These are phyloP conservation scores for Chrosomus eos DNA, from an alignment of 2,797 vertebrate genomes.

Conservation along the genomic window DNA sequence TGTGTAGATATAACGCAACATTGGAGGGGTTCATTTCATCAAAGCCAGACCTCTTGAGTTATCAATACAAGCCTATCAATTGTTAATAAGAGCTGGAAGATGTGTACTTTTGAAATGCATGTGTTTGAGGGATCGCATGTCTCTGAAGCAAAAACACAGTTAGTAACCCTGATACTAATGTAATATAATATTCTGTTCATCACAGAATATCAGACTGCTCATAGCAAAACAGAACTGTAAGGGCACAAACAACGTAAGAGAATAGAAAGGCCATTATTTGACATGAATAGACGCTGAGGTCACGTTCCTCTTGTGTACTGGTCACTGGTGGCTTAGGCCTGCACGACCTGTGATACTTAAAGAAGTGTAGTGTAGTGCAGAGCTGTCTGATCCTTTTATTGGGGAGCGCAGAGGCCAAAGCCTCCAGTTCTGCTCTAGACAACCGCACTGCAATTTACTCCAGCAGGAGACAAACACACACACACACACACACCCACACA, in stretches of 20 bases:
- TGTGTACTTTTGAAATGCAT: constrained; percentile 11
- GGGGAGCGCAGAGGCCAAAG: constrained; percentile 15
- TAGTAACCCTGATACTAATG: not conserved
- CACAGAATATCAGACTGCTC: not conserved
- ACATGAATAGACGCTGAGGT: constrained; percentile 62
- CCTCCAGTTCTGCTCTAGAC: constrained; percentile 28
- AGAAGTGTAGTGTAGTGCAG: constrained; percentile 30
- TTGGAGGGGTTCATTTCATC: constrained; percentile 5
- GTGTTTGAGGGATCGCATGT: not conserved
- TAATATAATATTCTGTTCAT: constrained; percentile 1
- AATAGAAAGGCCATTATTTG: constrained; percentile 34
- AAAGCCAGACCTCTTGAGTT: not conserved
- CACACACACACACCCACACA: constrained; percentile 44
- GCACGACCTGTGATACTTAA: not conserved
- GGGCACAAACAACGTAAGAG: constrained; percentile 13
- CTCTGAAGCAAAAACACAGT: not conserved
- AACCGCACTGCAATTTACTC: constrained; percentile 25
- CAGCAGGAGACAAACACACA: constrained; percentile 30
- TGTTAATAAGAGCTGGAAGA: constrained; percentile 36
- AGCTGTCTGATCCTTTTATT: constrained; percentile 50
- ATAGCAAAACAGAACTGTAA: not conserved
- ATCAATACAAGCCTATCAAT: constrained; percentile 45
- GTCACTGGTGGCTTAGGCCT: constrained; percentile 48
- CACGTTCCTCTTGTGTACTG: constrained; percentile 57
- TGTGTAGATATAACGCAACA: not conserved